Percentiles rank a stretch among this genome's conserved stretches.
These are phyloP conservation scores for Aurelia sp. DNA, from an alignment of 30 jellyfish, hydroid and myxozoan species.

Conservation along the genomic window DNA sequence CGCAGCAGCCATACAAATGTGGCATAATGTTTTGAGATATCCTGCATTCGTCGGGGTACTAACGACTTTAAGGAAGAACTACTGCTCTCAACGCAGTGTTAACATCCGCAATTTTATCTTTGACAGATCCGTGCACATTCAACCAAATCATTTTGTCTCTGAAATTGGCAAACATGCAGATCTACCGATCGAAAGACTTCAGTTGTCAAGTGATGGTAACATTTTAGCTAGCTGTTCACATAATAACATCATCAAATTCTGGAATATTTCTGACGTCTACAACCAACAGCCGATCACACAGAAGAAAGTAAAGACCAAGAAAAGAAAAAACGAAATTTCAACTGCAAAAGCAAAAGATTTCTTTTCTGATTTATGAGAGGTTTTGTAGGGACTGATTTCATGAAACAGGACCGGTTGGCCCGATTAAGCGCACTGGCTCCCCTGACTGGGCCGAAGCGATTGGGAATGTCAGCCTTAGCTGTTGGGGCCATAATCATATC, in stretches of 20 bases:
- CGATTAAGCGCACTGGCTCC: not conserved
- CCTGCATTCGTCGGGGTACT: too few species aligned
- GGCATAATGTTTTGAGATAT: too few species aligned
- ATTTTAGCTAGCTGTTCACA: constrained; percentile 75
- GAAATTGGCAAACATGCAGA: constrained; percentile 81
- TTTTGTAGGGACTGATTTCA: not conserved
- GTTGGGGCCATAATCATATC: too few species aligned
- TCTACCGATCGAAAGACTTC: constrained; percentile 77
- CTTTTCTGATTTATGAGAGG: constrained; percentile 70
- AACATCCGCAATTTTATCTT: not conserved
- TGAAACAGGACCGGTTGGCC: too few species aligned
- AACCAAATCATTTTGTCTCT: constrained; percentile 79
- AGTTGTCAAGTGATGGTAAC: constrained; percentile 50
- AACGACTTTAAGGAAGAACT: too few species aligned
- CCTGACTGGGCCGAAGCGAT: not conserved
- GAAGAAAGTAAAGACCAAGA: constrained; percentile 38
- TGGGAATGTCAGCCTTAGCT: too few species aligned
- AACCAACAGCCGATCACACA: constrained; percentile 43
- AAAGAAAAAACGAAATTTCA: constrained; percentile 57
- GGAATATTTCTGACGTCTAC: constrained; percentile 64
- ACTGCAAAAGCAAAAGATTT: constrained; percentile 31
- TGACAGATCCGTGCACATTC: constrained; percentile 70
- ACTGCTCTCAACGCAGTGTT: too few species aligned
- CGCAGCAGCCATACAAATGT: too few species aligned
- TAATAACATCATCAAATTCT: constrained; percentile 73